Evolutionary conservation across 2,888 invertebrate genomes (phyloP).

Genomic region (Orchestes rusci): DNA sequence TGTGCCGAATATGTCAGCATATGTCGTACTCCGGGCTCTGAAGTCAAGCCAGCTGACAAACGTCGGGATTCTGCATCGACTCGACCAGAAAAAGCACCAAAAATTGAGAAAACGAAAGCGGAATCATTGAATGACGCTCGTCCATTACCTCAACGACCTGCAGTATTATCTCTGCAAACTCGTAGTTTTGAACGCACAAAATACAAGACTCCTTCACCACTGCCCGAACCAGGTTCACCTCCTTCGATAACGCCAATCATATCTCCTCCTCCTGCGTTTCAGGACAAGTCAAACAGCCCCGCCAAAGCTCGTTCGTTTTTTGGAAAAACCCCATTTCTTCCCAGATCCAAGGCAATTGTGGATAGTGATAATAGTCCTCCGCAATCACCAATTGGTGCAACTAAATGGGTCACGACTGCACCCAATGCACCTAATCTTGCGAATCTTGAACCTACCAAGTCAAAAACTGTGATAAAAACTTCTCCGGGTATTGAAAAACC

Average conservation of each 20-base stretch:
- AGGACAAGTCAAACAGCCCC: conserved; percentile 44
- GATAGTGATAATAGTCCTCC: conserved; percentile 50
- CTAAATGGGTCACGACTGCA: conserved; percentile 37
- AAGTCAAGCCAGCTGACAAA: conserved; percentile 11
- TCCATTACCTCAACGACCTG: conserved; percentile 35
- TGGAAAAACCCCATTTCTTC: conserved; percentile 48
- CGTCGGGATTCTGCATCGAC: background rate
- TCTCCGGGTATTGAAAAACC: conserved; percentile 27
- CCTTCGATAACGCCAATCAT: conserved; percentile 59
- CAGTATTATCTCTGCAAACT: conserved; percentile 38
- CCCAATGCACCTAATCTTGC: conserved; percentile 30
- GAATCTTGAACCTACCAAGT: conserved; percentile 19
- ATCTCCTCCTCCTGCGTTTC: conserved; percentile 64
- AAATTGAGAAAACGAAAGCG: background rate
- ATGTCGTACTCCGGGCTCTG: conserved; percentile 20
- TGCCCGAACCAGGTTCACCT: conserved; percentile 45
- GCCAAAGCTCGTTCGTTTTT: conserved; percentile 39
- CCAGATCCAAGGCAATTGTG: conserved; percentile 49
- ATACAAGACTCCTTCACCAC: conserved; percentile 38
- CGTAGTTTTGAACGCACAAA: conserved; percentile 38
- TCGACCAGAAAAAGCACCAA: background rate
- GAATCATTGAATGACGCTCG: background rate
- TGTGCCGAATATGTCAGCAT: conserved; percentile 2
- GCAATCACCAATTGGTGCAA: conserved; percentile 41
- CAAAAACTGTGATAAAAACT: conserved; percentile 26